phyloP scores from a whole-genome alignment of 2,888 invertebrate genomes.

The Pilophorus perplexus region DNA sequence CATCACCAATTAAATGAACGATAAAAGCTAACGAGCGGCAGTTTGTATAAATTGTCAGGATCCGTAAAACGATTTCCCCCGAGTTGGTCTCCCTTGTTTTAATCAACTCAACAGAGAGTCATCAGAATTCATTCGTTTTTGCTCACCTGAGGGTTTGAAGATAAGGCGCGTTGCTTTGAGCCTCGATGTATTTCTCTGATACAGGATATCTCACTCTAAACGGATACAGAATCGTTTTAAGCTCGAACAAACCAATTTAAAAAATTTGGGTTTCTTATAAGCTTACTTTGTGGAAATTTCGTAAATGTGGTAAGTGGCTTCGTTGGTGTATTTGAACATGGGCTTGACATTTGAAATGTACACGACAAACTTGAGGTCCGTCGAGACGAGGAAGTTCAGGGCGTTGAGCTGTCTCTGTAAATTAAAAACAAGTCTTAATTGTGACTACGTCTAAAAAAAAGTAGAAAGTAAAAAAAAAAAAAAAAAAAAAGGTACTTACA shows the following conservation, averaged over 20 bases:
- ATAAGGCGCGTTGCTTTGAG: constrained; percentile 22
- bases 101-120: no score
- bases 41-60: no score
- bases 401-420: constrained; percentile 73
- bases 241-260: neutral
- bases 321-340: no score
- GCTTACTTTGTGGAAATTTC: constrained; percentile 64
- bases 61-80: no score
- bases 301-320: constrained; percentile 66
- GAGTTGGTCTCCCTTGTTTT: no score
- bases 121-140: no score
- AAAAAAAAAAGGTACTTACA: constrained; percentile 61
- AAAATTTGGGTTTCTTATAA: neutral
- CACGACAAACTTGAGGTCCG: constrained; percentile 73
- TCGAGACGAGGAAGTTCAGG: constrained; percentile 73
- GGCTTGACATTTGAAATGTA: constrained; percentile 60
- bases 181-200: constrained; percentile 31
- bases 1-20: no score
- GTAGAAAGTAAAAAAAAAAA: no score
- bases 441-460: no score
- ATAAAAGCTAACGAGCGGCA: no score
- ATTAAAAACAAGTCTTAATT: no score
- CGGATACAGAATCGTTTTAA: neutral
- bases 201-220: constrained; percentile 21
- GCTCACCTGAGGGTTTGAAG: constrained; percentile 22